A percentile compares a stretch with the other conserved stretches of the same genome.
Conservation (phyloP, 2,797 vertebrate genomes). For the Lates japonicus region DNA sequence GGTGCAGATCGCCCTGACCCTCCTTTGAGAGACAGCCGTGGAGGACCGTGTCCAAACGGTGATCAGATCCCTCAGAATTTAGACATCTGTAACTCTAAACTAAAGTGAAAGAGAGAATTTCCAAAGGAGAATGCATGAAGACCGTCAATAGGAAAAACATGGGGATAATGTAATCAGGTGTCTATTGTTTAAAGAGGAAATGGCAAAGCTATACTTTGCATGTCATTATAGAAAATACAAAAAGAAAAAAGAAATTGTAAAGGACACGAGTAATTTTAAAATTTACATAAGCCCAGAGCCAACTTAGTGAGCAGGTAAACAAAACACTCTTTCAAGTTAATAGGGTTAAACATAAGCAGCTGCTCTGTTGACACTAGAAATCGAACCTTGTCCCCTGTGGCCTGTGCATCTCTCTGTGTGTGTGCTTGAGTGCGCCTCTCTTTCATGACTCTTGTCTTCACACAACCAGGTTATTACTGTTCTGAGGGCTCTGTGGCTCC, state of each 20-base stretch:
- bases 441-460: slow-evolving; percentile 60
- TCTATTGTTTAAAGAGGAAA: slow-evolving; percentile 14
- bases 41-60: slow-evolving; percentile 91
- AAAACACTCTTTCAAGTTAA: slow-evolving; percentile 58
- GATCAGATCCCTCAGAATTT: neutral
- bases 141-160: neutral
- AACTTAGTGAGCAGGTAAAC: slow-evolving; percentile 46
- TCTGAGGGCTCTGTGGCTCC: slow-evolving; percentile 86
- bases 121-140: neutral
- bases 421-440: slow-evolving; percentile 44
- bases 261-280: slow-evolving; percentile 16
- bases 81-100: neutral
- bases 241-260: neutral
- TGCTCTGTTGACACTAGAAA: slow-evolving; percentile 65
- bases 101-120: neutral
- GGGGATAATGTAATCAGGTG: neutral
- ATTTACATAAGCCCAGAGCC: slow-evolving; percentile 40
- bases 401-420: slow-evolving; percentile 32
- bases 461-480: slow-evolving; percentile 91
- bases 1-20: slow-evolving; percentile 82
- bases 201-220: neutral
- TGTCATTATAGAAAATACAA: neutral
- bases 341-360: slow-evolving; percentile 57
- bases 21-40: slow-evolving; percentile 72
- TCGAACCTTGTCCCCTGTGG: slow-evolving; percentile 46